Percentiles rank a stretch among this genome's conserved stretches.
These are phyloP conservation scores for Plecotus auritus DNA, from an alignment of 2,113 vertebrate species.

Conservation along the genomic window DNA sequence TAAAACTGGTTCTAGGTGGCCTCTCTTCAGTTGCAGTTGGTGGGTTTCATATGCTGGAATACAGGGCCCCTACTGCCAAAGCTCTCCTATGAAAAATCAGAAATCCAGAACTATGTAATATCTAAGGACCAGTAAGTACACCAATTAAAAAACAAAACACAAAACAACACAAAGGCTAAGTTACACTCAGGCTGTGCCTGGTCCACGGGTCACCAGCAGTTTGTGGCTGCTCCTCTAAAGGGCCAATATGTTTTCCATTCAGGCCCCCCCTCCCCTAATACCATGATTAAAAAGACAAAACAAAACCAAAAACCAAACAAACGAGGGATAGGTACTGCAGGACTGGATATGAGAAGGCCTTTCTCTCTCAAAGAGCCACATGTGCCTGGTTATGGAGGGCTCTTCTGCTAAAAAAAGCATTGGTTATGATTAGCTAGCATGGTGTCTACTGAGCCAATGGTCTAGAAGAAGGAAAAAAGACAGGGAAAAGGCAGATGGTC, in stretches of 20 bases:
- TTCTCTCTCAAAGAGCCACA: not conserved
- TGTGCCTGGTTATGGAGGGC: not conserved
- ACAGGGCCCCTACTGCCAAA: not conserved
- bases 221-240: not conserved
- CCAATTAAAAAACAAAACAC: not conserved
- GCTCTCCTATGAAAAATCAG: not conserved
- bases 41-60: fast-evolving
- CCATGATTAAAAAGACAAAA: not conserved
- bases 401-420: not conserved
- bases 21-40: not conserved
- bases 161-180: not conserved
- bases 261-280: not conserved
- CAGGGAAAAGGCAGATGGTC: constrained; percentile 66
- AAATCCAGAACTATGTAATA: not conserved
- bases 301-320: not conserved
- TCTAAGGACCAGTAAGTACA: not conserved
- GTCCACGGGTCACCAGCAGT: not conserved
- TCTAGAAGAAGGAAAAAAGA: constrained; percentile 65
- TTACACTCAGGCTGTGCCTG: not conserved
- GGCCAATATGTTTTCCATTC: too few species aligned
- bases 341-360: not conserved
- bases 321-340: not conserved
- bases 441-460: not conserved
- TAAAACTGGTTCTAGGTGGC: not conserved
- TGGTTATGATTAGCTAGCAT: not conserved